phyloP scores from a whole-genome alignment of 2,888 invertebrate species.

The Conops quadrifasciatus region DNA sequence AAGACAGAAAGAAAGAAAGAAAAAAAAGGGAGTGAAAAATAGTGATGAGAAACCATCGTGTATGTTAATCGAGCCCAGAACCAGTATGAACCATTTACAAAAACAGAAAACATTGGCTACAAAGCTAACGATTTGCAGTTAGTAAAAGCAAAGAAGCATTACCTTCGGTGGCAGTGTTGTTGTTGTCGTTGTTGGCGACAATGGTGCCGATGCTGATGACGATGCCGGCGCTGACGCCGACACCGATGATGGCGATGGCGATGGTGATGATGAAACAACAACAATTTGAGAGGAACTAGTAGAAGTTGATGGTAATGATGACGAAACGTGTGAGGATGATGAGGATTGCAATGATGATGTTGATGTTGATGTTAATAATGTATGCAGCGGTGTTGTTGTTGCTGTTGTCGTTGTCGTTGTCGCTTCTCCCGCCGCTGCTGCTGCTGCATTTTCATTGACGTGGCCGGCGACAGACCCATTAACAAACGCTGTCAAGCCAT shows the following conservation, averaged over 20 bases:
- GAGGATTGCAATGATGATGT: slow-evolving; percentile 35
- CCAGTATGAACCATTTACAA: slow-evolving; percentile 35
- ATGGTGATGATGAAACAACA: slow-evolving; percentile 8
- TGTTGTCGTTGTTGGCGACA: slow-evolving; percentile 14
- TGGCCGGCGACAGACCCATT: slow-evolving; percentile 35
- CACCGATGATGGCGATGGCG: slow-evolving; percentile 29
- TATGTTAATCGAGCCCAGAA: slow-evolving; percentile 29
- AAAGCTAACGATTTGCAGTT: slow-evolving; percentile 33
- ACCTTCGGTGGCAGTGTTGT: slow-evolving; percentile 37
- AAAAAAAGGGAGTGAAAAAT: slow-evolving; percentile 39
- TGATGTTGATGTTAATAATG: slow-evolving; percentile 42
- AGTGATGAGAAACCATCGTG: slow-evolving; percentile 35
- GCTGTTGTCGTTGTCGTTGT: slow-evolving; percentile 41
- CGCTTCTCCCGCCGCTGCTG: slow-evolving; percentile 36
- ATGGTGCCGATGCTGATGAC: slow-evolving; percentile 30
- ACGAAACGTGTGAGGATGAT: slow-evolving; percentile 34
- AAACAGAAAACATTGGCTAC: slow-evolving; percentile 32
- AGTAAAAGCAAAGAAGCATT: slow-evolving; percentile 36
- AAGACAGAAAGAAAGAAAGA: slow-evolving; percentile 39
- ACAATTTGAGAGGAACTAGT: slow-evolving; percentile 31
- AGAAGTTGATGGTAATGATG: slow-evolving; percentile 35
- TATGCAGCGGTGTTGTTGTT: slow-evolving; percentile 44
- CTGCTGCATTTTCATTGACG: slow-evolving; percentile 39
- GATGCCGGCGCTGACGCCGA: slow-evolving; percentile 36
- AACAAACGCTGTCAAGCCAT: slow-evolving; percentile 25